Conservation (phyloP, 2,797 vertebrate species). For the Petrocephalus schoutedeni region DNA sequence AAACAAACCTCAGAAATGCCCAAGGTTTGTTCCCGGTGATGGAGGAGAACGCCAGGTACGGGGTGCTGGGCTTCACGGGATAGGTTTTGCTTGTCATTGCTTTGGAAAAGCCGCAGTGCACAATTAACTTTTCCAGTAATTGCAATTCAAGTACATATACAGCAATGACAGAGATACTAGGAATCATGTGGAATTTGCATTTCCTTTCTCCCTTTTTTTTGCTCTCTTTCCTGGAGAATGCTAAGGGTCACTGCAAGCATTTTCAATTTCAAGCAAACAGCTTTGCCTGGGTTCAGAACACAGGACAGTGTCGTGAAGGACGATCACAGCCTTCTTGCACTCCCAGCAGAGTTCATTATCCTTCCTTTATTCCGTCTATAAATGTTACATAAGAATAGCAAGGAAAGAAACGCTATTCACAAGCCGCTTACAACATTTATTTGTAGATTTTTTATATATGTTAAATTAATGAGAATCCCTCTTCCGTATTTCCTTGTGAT, state of each 20-base stretch:
- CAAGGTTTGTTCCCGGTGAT: not conserved
- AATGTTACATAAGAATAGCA: not conserved
- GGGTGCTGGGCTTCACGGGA: not conserved
- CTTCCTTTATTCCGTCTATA: not conserved
- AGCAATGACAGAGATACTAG: not conserved
- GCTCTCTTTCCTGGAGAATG: not conserved
- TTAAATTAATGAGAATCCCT: not conserved
- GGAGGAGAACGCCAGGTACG: not conserved
- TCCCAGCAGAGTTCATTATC: slow-evolving; percentile 3
- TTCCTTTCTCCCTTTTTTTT: not conserved
- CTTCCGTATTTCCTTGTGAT: not conserved
- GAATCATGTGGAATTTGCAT: not conserved
- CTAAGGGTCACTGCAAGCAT: not conserved
- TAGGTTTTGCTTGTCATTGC: not conserved
- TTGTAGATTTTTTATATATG: not conserved
- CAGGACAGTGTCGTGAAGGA: not conserved
- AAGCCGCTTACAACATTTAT: not conserved
- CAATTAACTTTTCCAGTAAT: not conserved
- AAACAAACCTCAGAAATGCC: not conserved
- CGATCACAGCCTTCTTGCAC: not conserved
- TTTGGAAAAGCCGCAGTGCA: not conserved
- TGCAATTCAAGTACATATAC: not conserved
- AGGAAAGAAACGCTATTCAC: not conserved
- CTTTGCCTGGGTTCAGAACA: not conserved
- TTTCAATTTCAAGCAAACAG: not conserved